Evolutionary conservation across 2,888 invertebrate species (phyloP).

Genomic region (Synanthedon andrenaeformis): DNA sequence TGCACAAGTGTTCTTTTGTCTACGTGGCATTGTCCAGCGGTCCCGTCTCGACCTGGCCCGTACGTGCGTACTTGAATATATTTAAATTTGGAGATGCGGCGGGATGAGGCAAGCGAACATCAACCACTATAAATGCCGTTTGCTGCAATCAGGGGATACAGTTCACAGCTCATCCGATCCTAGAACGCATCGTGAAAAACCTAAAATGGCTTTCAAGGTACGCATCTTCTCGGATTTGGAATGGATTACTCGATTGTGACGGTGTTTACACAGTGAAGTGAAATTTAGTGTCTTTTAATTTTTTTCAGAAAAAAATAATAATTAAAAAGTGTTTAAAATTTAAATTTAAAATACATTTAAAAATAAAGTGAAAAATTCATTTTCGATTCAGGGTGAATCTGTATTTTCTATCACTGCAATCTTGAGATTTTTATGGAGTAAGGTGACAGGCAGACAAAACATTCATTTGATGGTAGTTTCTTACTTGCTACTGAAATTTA

Average conservation of each 20-base stretch:
- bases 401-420: too few species aligned
- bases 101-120: slow-evolving; percentile 53
- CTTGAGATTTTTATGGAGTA: too few species aligned
- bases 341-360: too few species aligned
- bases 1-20: slow-evolving; percentile 62
- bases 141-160: slow-evolving; percentile 46
- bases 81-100: slow-evolving; percentile 68
- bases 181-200: slow-evolving; percentile 40
- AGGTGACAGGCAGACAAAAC: too few species aligned
- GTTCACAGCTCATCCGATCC: slow-evolving; percentile 50
- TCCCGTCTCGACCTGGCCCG: slow-evolving; percentile 38
- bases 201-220: slow-evolving; percentile 63
- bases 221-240: slow-evolving; percentile 24
- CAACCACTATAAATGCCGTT: slow-evolving; percentile 52
- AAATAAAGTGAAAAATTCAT: background rate
- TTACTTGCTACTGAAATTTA: too few species aligned
- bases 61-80: slow-evolving; percentile 71
- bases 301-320: too few species aligned
- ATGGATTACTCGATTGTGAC: slow-evolving; percentile 16
- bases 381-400: too few species aligned
- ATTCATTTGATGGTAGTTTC: too few species aligned
- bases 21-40: slow-evolving; percentile 59
- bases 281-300: slow-evolving; percentile 1
- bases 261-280: slow-evolving; percentile 15
- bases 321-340: too few species aligned